phyloP scores from a whole-genome alignment of 2,888 invertebrate species.

The Zaprionus bogoriensis region DNA sequence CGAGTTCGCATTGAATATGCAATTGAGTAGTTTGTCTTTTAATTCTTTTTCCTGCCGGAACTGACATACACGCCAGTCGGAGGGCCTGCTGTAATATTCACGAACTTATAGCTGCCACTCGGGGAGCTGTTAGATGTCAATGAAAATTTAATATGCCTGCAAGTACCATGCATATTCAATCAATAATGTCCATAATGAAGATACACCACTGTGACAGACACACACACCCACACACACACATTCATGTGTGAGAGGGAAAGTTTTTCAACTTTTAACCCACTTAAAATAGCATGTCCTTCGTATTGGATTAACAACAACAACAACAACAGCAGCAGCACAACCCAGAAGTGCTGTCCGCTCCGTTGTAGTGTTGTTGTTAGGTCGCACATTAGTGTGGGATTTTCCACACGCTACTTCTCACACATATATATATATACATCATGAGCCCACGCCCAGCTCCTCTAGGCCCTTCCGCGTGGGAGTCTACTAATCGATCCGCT shows the following conservation, averaged over 20 bases:
- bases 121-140: conserved; percentile 7
- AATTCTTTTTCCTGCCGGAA: too few relatives aligned
- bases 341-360: conserved; percentile 18
- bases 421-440: conserved; percentile 33
- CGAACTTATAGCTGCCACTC: background rate
- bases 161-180: conserved; percentile 38
- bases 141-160: conserved; percentile 39
- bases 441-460: background rate
- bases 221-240: background rate
- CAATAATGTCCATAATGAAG: conserved; percentile 50
- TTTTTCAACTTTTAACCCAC: conserved; percentile 75
- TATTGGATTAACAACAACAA: conserved; percentile 48
- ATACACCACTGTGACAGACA: conserved; percentile 25
- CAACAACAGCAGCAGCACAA: conserved; percentile 8
- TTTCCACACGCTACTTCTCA: conserved; percentile 55
- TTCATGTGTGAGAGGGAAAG: conserved; percentile 25
- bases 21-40: too few relatives aligned
- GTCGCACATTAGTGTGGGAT: conserved; percentile 53
- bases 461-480: background rate
- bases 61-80: background rate
- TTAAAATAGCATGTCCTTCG: conserved; percentile 78
- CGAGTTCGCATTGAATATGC: too few relatives aligned
- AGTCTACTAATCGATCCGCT: conserved; percentile 55
- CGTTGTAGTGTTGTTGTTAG: conserved; percentile 11
- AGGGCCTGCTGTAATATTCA: conserved; percentile 8